Base-by-base conservation (phyloP, 2,888 invertebrate genomes). In the Carabus problematicus region DNA sequence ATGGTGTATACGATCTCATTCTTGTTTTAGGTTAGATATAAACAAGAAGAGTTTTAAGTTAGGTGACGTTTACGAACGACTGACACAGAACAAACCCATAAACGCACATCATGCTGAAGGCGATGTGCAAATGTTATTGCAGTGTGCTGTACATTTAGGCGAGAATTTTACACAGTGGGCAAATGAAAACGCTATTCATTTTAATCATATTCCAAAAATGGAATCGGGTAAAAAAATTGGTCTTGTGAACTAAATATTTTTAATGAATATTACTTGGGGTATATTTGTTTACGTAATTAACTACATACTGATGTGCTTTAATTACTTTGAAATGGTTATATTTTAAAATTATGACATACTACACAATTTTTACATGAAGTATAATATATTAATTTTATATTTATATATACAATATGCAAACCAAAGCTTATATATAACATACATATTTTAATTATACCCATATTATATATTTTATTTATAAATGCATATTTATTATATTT, bases 81-180 rank as follows among this genome's bases (percentile, higher is more conserved):
- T 89, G 18, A 81, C 87, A 54, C 81, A 82, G 1, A 82, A 80
- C 64, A 75, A 83, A 11, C 81, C 85, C 0, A 55, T 74, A 2
- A 78, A 83, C 75, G 82, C 85, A 0, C 92, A 93, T 77, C 83
- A 84, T 72, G 91, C 92, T 1, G 92, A 92, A 79, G 84, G 79
- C 1, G 92, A 93, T 79, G 89, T 89, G 41, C 72, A 85, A 1
- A 86, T 87, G 82, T 80, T 92, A 60, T 76, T 90, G 9, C 83
- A 86, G 72, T 88, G 91, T 76, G 86, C 88, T 3, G 80, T 85
- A 19, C 83, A 84, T 8, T 80, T 85, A 56, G 86, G 86, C 59
- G 77, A 85, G 6, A 79, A 83, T 45, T 91, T 92, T 78, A 73
- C 89, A 0, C 78, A 83, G 0, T 90, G 88, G 85, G 79, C 83